A percentile compares a stretch with the other conserved stretches of the same genome.
These are phyloP conservation scores for Centropus bengalensis DNA, from an alignment of 2,113 vertebrate species.

Conservation along the genomic window DNA sequence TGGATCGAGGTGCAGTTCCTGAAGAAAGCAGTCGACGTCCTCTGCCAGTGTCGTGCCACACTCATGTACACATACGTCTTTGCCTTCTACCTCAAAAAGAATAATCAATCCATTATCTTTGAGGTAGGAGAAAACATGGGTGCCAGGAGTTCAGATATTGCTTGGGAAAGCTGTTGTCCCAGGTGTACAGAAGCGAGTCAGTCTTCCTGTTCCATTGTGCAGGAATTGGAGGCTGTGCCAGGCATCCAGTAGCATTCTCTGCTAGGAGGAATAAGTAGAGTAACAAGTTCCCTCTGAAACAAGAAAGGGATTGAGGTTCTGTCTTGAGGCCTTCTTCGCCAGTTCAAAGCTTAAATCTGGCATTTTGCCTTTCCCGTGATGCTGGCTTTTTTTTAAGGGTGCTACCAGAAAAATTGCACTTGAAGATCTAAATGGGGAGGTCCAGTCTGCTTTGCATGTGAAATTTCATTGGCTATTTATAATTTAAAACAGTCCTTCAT, in stretches of 20 bases:
- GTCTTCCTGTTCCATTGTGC: not conserved
- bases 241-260: not conserved
- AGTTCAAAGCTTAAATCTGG: not conserved
- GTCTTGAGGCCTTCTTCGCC: not conserved
- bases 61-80: conserved; percentile 99
- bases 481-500: not conserved
- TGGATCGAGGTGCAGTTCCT: conserved; percentile 99
- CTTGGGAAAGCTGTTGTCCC: not conserved
- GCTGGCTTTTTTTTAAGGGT: not conserved
- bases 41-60: conserved; percentile 99
- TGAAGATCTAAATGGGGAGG: not conserved
- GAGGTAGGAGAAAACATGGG: conserved; percentile 82
- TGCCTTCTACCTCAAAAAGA: conserved; percentile 99
- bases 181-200: not conserved
- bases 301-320: not conserved
- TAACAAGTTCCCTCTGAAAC: not conserved
- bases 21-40: conserved; percentile 99
- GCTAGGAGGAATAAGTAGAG: not conserved
- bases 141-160: not conserved
- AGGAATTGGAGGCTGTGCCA: not conserved
- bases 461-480: not conserved
- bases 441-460: not conserved
- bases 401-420: not conserved
- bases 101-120: conserved; percentile 99
- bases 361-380: not conserved